Evolutionary conservation across 2,113 vertebrate species (phyloP).

Genomic region (Paralichthys olivaceus): DNA sequence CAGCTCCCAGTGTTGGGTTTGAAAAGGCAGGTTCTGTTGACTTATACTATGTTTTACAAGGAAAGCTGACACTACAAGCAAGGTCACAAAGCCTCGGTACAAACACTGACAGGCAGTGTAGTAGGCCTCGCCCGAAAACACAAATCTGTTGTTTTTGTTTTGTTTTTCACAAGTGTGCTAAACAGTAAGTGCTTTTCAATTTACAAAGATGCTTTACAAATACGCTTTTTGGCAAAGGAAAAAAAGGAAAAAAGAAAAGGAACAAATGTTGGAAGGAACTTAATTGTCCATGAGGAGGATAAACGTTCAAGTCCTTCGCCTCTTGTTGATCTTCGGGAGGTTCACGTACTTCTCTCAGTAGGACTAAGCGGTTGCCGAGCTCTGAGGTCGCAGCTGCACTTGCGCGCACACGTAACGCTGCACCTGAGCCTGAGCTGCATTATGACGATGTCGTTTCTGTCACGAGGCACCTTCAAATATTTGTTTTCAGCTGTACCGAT

Average conservation of each 20-base stretch:
- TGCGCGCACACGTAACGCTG: slow-evolving; percentile 2
- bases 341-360: slow-evolving; percentile 24
- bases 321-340: slow-evolving; percentile 24
- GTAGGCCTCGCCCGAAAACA: slow-evolving; percentile 55
- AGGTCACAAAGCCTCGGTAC: slow-evolving; percentile 53
- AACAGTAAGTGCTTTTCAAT: slow-evolving; percentile 78
- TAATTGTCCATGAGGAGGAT: slow-evolving; percentile 38
- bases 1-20: slow-evolving; percentile 66
- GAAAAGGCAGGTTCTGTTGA: slow-evolving; percentile 67
- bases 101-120: slow-evolving; percentile 67
- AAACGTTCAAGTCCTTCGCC: slow-evolving; percentile 52
- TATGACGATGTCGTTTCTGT: slow-evolving; percentile 43
- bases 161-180: slow-evolving; percentile 56
- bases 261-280: slow-evolving; percentile 55
- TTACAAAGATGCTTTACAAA: slow-evolving; percentile 74
- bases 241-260: slow-evolving; percentile 50
- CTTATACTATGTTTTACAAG: slow-evolving; percentile 43
- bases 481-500: slow-evolving; percentile 77
- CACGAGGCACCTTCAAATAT: slow-evolving; percentile 90
- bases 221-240: slow-evolving; percentile 73
- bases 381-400: slow-evolving; percentile 49
- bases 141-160: slow-evolving; percentile 2
- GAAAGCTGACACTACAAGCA: slow-evolving; percentile 58
- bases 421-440: slow-evolving; percentile 62
- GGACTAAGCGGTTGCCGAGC: slow-evolving; percentile 16